Base-by-base conservation (phyloP, 2,888 invertebrate species). In the Arctia plantaginis region DNA sequence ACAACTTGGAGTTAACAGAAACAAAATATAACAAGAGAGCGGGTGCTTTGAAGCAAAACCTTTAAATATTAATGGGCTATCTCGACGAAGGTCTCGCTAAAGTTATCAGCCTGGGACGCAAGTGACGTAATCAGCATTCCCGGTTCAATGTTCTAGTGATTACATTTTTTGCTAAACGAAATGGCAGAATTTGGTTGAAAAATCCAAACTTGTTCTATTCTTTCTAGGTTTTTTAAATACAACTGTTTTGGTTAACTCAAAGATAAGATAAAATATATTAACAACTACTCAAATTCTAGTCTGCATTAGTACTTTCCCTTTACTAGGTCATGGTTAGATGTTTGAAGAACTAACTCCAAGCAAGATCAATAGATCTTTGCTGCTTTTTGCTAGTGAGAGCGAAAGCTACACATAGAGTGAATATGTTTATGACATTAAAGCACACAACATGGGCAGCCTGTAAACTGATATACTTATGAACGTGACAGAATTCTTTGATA, bases 1-100 rank as follows among this genome's bases (percentile, higher is more conserved):
- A 74, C 66, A 66, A 62, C 59, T 65, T n/a, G 51, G 30, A 78
- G 82, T 76, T 76, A 78, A 65, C 66, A 80, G 75, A 77, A 82
- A 80, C 75, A 77, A 82, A 80, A 84, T 75, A 72, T 84, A 76
- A 84, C 75, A 82, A 82, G 77, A 78, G 78, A 77, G 75, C 68
- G 74, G 62, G 72, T 74, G 75, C 71, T 76, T 73, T 74, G 77
- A 75, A 80, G 85, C 77, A 75, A 81, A 82, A 78, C 77, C 83
- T 80, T 81, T 83, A 77, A 84, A 83, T 84, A 84, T 83, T 83
- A 81, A 83, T 84, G 80, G 66, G 73, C 75, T 75, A 78, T 82
- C 77, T 78, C 72, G 41, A 77, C 74, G 69, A 80, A 76, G 82
- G 82, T 81, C 72, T 67, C 73, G 74, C 70, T 76, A 70, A 82